Evolutionary conservation across 2,888 invertebrate species (phyloP).

Genomic region (Clunio marinus): DNA sequence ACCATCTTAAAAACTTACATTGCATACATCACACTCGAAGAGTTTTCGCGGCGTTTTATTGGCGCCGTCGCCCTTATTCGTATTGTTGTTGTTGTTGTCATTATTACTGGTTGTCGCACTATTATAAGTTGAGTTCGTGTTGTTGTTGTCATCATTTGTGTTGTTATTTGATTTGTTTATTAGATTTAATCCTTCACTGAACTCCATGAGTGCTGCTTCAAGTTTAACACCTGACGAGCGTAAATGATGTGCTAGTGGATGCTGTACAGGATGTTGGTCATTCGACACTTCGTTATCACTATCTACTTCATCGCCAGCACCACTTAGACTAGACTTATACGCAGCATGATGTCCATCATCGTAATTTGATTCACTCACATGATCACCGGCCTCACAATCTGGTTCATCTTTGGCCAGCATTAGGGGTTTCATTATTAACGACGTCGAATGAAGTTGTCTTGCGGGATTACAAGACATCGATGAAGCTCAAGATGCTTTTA

Average conservation of each 20-base stretch:
- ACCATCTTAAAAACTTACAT: slow-evolving; percentile 48
- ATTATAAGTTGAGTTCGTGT: slow-evolving; percentile 17
- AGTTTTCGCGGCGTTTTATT: slow-evolving; percentile 64
- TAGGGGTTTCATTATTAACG: slow-evolving; percentile 31
- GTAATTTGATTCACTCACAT: slow-evolving; percentile 40
- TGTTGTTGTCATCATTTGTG: slow-evolving; percentile 38
- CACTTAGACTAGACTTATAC: slow-evolving; percentile 14
- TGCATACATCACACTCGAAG: slow-evolving; percentile 92
- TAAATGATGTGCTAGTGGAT: slow-evolving; percentile 22
- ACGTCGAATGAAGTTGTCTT: slow-evolving; percentile 9
- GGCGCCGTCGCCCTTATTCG: slow-evolving; percentile 43
- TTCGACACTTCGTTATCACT: slow-evolving; percentile 26
- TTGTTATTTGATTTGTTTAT: slow-evolving; percentile 37
- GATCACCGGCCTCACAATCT: slow-evolving; percentile 31
- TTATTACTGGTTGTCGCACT: slow-evolving; percentile 35
- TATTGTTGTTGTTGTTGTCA: slow-evolving; percentile 41
- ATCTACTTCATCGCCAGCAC: slow-evolving; percentile 5
- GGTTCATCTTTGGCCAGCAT: slow-evolving; percentile 33
- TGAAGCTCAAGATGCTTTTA: neutral
- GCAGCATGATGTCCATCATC: slow-evolving; percentile 40
- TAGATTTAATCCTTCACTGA: slow-evolving; percentile 34
- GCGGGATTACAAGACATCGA: slow-evolving; percentile 34
- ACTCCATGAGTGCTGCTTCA: slow-evolving; percentile 32
- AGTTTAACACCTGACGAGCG: slow-evolving; percentile 17
- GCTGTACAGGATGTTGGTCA: slow-evolving; percentile 28